A percentile compares a stretch with the other conserved stretches of the same genome.
Evolutionary conservation across 2,113 vertebrate genomes (phyloP).

Genomic region (Neolamprologus cancellatus): DNA sequence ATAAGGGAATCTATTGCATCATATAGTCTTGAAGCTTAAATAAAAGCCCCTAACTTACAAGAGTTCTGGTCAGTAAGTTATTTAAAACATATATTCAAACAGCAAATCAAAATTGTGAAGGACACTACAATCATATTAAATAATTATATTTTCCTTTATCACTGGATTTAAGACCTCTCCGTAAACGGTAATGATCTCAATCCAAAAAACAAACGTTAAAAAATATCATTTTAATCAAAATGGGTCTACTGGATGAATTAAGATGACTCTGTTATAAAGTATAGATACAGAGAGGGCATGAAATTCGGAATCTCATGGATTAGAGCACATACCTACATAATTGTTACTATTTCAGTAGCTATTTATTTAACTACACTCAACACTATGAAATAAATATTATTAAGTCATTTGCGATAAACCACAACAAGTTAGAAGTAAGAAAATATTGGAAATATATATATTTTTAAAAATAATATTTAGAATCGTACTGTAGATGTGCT

Average conservation of each 20-base stretch:
- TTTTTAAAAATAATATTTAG: neutral
- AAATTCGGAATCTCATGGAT: neutral
- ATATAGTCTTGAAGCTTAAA: neutral
- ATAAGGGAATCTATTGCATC: neutral
- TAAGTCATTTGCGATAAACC: neutral
- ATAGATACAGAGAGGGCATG: neutral
- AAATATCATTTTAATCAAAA: neutral
- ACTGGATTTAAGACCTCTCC: neutral
- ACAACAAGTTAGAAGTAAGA: neutral
- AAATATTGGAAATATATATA: neutral
- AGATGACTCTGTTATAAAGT: accelerated
- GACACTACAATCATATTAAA: neutral
- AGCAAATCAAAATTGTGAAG: neutral
- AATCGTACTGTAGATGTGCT: neutral
- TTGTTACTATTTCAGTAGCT: neutral
- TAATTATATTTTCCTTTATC: neutral
- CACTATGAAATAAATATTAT: neutral
- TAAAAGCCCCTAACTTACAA: neutral
- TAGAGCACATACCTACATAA: neutral
- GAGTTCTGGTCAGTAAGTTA: neutral
- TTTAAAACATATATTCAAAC: neutral
- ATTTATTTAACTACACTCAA: neutral
- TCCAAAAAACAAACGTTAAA: neutral
- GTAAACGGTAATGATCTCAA: neutral
- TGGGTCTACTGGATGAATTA: neutral